These are phyloP conservation scores for Porites rus DNA, from an alignment of 92 coral and sea anemone genomes.

Conservation along the genomic window DNA sequence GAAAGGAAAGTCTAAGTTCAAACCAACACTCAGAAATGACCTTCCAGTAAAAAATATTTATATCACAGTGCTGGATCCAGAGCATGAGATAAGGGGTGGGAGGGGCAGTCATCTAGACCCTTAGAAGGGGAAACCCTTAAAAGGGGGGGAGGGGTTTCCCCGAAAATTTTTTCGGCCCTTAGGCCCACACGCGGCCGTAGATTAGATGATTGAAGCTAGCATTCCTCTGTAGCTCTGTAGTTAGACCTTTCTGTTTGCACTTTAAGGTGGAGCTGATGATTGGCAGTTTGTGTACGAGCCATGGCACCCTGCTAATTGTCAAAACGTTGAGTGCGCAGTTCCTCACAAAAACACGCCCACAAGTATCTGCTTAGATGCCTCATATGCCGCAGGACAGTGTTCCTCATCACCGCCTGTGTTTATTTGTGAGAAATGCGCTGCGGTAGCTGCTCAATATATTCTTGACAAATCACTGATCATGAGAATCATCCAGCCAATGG, in stretches of 20 bases:
- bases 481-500: conserved; percentile 83
- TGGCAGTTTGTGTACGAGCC: conserved; percentile 99
- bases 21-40: too few relatives aligned
- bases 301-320: conserved; percentile 91
- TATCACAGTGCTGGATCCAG: too few relatives aligned
- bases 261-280: conserved; percentile 92
- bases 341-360: conserved; percentile 75
- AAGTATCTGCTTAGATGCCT: conserved; percentile 92
- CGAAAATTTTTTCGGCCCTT: too few relatives aligned
- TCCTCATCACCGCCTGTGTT: conserved; percentile 90
- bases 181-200: too few relatives aligned
- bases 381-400: conserved; percentile 88
- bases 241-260: background rate
- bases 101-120: too few relatives aligned
- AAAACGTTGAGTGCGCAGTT: conserved; percentile 79
- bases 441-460: conserved; percentile 62
- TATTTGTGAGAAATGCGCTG: conserved; percentile 85
- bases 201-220: too few relatives aligned
- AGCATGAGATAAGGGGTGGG: too few relatives aligned
- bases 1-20: too few relatives aligned
- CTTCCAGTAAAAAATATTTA: too few relatives aligned
- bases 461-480: conserved; percentile 64
- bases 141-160: too few relatives aligned
- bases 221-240: too few relatives aligned
- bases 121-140: too few relatives aligned